Evolutionary conservation across 2,113 vertebrate genomes (phyloP).

Genomic region (Eublepharis macularius): DNA sequence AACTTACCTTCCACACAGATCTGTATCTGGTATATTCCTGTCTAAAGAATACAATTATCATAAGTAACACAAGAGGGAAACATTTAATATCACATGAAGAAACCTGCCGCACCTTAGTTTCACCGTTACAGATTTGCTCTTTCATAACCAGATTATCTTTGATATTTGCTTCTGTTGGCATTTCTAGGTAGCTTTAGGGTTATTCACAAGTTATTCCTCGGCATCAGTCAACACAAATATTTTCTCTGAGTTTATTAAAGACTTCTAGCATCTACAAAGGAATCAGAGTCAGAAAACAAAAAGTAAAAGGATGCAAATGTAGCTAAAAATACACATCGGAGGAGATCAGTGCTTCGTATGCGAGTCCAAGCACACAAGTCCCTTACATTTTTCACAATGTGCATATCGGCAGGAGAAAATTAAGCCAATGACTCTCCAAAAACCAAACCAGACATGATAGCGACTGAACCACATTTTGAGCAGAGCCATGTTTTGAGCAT

Average conservation of each 20-base stretch:
- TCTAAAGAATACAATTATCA: conserved; percentile 26
- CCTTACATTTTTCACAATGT: neutral
- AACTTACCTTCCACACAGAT: neutral
- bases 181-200: conserved; percentile 27
- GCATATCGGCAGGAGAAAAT: neutral
- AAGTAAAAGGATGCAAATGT: neutral
- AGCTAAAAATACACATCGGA: neutral
- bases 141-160: conserved; percentile 57
- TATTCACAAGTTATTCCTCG: conserved; percentile 11
- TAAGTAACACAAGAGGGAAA: conserved; percentile 34
- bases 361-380: too few species aligned
- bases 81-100: conserved; percentile 47
- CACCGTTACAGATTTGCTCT: conserved; percentile 43
- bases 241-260: neutral
- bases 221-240: conserved; percentile 20
- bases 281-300: neutral
- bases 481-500: too few species aligned
- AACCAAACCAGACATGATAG: neutral
- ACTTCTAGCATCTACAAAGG: neutral
- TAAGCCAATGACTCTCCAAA: neutral
- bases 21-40: conserved; percentile 28
- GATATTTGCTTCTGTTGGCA: conserved; percentile 23
- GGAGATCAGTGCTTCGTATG: too few species aligned
- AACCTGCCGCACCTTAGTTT: conserved; percentile 61
- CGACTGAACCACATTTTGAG: neutral